Conservation (phyloP, 2,113 vertebrate genomes). For the Panthera leo region DNA sequence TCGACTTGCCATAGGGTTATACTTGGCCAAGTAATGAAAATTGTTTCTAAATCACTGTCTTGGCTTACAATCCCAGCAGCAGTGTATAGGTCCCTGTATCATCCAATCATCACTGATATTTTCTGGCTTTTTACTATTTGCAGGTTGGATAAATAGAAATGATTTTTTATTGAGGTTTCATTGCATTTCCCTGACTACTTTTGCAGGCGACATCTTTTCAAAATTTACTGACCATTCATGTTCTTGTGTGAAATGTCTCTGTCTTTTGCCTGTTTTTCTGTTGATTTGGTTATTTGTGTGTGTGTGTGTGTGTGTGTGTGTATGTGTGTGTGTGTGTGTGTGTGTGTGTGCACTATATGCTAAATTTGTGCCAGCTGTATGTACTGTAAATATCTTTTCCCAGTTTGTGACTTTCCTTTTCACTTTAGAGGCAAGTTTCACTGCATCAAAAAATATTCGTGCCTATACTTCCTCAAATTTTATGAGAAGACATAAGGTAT, state of each 20-base stretch:
- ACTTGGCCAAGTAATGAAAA: neutral
- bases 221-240: neutral
- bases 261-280: neutral
- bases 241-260: neutral
- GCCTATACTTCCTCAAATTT: neutral
- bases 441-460: neutral
- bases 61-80: neutral
- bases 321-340: neutral
- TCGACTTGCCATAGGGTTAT: neutral
- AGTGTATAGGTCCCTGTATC: neutral
- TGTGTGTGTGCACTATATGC: neutral
- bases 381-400: neutral
- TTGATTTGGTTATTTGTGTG: neutral
- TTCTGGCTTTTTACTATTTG: neutral
- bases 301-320: neutral
- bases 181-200: neutral
- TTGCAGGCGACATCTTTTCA: neutral
- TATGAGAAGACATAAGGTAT: neutral
- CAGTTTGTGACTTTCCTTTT: neutral
- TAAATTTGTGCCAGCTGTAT: neutral
- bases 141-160: neutral
- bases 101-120: neutral
- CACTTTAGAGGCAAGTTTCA: neutral
- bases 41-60: neutral
- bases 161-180: neutral